Percentiles rank a stretch among this genome's conserved stretches.
phyloP scores from a whole-genome alignment of 2,888 invertebrate species.

The Oithona nana region DNA sequence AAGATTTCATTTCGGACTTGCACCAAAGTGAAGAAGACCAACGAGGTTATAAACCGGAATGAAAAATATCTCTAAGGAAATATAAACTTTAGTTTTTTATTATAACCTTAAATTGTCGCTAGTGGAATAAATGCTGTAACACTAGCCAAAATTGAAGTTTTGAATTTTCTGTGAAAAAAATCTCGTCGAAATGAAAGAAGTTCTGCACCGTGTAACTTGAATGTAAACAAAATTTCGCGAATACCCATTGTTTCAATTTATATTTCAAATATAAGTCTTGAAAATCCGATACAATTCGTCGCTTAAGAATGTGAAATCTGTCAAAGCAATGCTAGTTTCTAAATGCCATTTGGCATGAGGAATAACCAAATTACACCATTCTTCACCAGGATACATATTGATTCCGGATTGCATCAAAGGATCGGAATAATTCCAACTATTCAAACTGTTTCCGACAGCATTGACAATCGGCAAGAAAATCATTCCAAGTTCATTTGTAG shows the following conservation, averaged over 20 bases:
- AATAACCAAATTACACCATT: conserved; percentile 11
- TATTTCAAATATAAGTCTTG: background rate
- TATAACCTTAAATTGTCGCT: too few species aligned
- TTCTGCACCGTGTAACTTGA: too few species aligned
- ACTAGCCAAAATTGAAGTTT: too few species aligned
- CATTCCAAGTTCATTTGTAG: background rate
- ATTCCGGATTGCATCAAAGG: background rate
- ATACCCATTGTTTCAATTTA: too few species aligned
- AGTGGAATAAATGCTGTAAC: too few species aligned
- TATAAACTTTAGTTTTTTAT: too few species aligned
- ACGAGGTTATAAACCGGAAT: too few species aligned
- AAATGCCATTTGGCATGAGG: conserved; percentile 16
- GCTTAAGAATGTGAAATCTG: background rate
- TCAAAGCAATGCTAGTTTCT: background rate
- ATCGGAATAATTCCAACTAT: background rate
- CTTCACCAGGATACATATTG: conserved; percentile 9
- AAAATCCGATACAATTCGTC: conserved; percentile 10
- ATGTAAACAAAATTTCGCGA: too few species aligned
- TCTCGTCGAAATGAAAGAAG: too few species aligned
- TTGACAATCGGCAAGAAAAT: background rate
- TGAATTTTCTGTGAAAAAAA: too few species aligned
- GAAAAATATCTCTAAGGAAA: too few species aligned
- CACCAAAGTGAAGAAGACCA: too few species aligned
- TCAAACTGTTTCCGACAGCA: background rate
- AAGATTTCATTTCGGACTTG: background rate